Evolutionary conservation across 64 coral and sea anemone species (phyloP).

Genomic region (Hydrozoanthus tunicans): DNA sequence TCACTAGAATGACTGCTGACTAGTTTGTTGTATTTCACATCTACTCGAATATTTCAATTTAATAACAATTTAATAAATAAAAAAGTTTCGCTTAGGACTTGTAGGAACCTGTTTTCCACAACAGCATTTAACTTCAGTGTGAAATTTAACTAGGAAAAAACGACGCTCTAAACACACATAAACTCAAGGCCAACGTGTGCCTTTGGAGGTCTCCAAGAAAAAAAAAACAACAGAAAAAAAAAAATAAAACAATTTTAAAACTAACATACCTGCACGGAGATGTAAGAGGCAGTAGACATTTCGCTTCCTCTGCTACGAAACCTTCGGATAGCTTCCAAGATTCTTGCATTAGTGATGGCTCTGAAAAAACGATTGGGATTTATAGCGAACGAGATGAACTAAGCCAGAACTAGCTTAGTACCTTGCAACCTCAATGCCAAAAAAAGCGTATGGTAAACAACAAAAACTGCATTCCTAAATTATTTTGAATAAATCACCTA

Average conservation of each 20-base stretch:
- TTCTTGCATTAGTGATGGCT: conserved; percentile 95
- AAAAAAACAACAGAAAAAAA: background rate
- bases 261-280: conserved; percentile 68
- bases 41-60: background rate
- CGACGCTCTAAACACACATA: no score
- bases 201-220: background rate
- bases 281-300: conserved; percentile 71
- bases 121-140: no score
- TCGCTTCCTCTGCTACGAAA: conserved; percentile 94
- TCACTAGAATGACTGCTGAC: no score
- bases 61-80: no score
- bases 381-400: background rate
- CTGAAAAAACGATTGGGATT: conserved; percentile 28
- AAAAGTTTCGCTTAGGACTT: no score
- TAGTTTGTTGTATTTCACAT: no score
- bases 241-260: background rate
- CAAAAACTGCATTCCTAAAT: background rate
- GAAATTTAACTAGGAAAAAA: no score
- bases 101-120: no score
- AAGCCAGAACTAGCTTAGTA: background rate
- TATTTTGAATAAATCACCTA: background rate
- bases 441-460: no score
- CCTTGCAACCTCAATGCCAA: background rate
- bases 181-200: no score
- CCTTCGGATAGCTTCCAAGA: conserved; percentile 94